A percentile compares a stretch with the other conserved stretches of the same genome.
Evolutionary conservation across 2,888 invertebrate genomes (phyloP).

Genomic region (Danaus chrysippus): DNA sequence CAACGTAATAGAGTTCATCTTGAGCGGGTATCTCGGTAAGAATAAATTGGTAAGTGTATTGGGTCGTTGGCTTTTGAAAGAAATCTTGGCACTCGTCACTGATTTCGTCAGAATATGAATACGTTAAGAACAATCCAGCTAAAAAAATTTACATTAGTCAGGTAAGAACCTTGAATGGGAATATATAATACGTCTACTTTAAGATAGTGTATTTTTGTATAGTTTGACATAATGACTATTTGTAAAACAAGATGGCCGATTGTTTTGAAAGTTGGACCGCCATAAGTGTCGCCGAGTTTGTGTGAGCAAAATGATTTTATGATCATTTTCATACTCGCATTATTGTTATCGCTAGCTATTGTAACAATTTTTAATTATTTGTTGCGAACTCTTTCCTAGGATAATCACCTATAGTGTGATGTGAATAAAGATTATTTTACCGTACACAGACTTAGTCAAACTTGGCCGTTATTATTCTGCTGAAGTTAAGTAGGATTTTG

Average conservation of each 20-base stretch:
- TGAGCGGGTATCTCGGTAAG: constrained; percentile 24
- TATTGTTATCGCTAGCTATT: constrained; percentile 25
- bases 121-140: constrained; percentile 54
- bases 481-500: not conserved
- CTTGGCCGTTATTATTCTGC: not conserved
- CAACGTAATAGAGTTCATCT: constrained; percentile 24
- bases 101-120: constrained; percentile 69
- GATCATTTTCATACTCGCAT: constrained; percentile 16
- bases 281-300: not conserved
- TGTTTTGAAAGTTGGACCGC: no score
- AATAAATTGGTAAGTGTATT: constrained; percentile 40
- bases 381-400: constrained; percentile 2
- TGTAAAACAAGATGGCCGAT: no score
- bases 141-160: constrained; percentile 26
- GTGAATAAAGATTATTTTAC: not conserved
- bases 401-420: not conserved
- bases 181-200: not conserved
- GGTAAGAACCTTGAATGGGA: constrained; percentile 22
- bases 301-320: constrained; percentile 10
- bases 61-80: constrained; percentile 72
- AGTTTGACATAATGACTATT: no score
- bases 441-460: not conserved
- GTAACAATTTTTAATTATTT: constrained; percentile 23
- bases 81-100: constrained; percentile 67
- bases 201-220: no score